Base-by-base conservation (phyloP, 2,797 vertebrate species). In the Serranus cabrilla region DNA sequence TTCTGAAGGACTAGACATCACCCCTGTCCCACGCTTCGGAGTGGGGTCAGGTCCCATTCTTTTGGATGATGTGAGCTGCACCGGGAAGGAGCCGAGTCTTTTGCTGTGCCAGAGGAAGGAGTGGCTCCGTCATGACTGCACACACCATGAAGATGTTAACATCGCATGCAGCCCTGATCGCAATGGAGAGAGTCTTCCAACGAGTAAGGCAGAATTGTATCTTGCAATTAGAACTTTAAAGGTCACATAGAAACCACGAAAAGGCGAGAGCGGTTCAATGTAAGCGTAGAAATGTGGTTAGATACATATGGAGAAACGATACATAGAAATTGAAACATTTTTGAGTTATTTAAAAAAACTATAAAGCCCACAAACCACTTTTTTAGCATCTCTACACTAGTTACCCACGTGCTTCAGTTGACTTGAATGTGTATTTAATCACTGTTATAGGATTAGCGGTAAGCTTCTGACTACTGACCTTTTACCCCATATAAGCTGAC, bases 101-200 rank as follows among this genome's bases (percentile, higher is more conserved):
- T 74, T 95, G 45, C 95, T 97, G 46, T 99, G 98, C 78, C 94
- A 92, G 40, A 92, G 84, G 79, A 91, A 88, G 64, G 95, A 96
- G 52, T 99, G 98, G 98, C 94, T 96, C 58, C 93, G 80, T 59
- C 97, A 98, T 0, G 96, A 98, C 93, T 99, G 98, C 89, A 96
- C 88, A 72, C 98, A 98, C 60, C 87, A 89, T 12, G 97, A 99
- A 84, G 97, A 99, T 1, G 93, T 99, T 61, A 94, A 91, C 43
- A 80, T 99, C 13, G 71, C 90, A 51, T 99, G 98, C 89, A 93
- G 93, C 57, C 91, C 94, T 5, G 93, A 95, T 2, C 92, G 76
- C 0, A 82, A 89, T 5, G 94, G 88, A 87, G 91, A 95, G 6
- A 93, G 87, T 66, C 70, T 91, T 20, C 93, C 91, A 3, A 77